These are phyloP conservation scores for Montipora sp. DNA, from an alignment of 64 coral and sea anemone species.

Conservation along the genomic window DNA sequence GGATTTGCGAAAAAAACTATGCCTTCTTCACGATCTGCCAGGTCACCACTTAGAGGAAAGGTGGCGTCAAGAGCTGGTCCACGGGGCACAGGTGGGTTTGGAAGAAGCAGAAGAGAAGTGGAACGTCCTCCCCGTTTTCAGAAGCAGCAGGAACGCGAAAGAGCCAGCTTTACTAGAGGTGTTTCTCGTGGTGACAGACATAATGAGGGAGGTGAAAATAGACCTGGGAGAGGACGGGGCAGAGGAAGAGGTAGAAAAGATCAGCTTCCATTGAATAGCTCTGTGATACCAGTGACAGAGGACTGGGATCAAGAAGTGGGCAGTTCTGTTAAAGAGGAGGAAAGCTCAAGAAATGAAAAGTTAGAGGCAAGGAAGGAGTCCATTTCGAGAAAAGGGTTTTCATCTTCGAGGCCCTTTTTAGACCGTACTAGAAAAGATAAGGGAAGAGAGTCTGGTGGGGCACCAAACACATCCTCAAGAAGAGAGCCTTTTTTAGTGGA, in stretches of 20 bases:
- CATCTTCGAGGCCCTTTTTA: background rate
- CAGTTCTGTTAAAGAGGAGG: conserved; percentile 33
- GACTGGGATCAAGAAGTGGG: conserved; percentile 84
- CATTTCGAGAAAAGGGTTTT: conserved; percentile 15
- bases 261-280: conserved; percentile 7
- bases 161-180: conserved; percentile 58
- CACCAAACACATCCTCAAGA: conserved; percentile 68
- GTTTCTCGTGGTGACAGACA: conserved; percentile 36
- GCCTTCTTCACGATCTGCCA: background rate
- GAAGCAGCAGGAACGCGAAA: conserved; percentile 88
- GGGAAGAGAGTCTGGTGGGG: conserved; percentile 59
- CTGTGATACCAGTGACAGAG: conserved; percentile 73
- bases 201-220: conserved; percentile 28
- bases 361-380: conserved; percentile 31
- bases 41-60: conserved; percentile 19
- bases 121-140: conserved; percentile 95
- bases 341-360: conserved; percentile 64
- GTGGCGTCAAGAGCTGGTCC: conserved; percentile 52
- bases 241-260: conserved; percentile 60
- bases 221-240: conserved; percentile 80
- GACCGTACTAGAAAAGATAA: conserved; percentile 52
- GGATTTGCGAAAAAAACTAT: background rate
- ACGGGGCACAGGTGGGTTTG: conserved; percentile 56
- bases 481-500: conserved; percentile 99
- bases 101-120: conserved; percentile 61